Conservation (phyloP, 2,113 vertebrate species). For the Elaphurus davidianus region DNA sequence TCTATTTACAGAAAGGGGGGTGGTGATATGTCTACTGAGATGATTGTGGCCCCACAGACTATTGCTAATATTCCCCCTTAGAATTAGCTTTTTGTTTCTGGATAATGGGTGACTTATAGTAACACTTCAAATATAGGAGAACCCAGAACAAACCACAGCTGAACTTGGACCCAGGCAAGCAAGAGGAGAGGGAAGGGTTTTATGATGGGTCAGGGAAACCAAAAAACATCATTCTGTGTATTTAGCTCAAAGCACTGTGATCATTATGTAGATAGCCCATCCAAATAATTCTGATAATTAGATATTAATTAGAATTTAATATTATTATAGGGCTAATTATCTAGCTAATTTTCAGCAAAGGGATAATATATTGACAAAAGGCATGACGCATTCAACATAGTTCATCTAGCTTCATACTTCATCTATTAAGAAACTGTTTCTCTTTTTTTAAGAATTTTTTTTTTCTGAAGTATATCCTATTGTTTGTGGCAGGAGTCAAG, state of each 20-base stretch:
- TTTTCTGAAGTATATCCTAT: neutral
- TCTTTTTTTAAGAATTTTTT: neutral
- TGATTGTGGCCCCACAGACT: neutral
- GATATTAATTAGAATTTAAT: constrained; percentile 31
- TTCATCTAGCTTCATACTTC: neutral
- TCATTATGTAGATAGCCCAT: neutral
- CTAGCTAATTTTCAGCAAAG: neutral
- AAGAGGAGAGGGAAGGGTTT: neutral
- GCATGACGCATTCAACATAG: neutral
- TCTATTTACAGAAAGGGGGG: neutral
- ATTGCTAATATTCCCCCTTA: neutral
- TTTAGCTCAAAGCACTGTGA: neutral
- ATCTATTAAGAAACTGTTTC: neutral
- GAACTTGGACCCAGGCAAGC: neutral
- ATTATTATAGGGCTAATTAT: neutral
- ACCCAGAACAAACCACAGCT: neutral
- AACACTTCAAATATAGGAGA: neutral
- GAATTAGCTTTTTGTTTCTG: neutral
- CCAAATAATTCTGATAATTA: constrained; percentile 33
- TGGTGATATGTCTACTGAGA: neutral
- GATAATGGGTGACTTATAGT: neutral
- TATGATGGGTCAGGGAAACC: neutral
- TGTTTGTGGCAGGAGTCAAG: neutral
- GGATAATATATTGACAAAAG: neutral
- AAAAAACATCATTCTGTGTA: neutral